Evolutionary conservation across 2,797 vertebrate species (phyloP).

Genomic region (Hipposideros larvatus): DNA sequence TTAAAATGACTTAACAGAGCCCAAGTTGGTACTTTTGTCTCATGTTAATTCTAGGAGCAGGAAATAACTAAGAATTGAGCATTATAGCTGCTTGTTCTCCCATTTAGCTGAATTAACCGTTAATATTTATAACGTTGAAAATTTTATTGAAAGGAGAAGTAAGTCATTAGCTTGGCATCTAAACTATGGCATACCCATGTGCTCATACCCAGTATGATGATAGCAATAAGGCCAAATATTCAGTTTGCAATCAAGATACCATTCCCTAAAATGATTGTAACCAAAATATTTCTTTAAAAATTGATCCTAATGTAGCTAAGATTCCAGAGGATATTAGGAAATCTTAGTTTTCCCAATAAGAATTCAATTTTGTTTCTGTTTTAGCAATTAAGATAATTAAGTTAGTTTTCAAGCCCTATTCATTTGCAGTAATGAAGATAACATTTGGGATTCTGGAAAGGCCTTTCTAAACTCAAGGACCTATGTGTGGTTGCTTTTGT

Average conservation of each 20-base stretch:
- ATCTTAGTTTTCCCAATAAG: conserved; percentile 56
- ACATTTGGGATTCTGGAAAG: conserved; percentile 19
- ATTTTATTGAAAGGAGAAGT: conserved; percentile 21
- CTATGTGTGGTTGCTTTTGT: conserved; percentile 34
- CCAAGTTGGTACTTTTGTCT: conserved; percentile 48
- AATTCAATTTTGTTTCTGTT: conserved; percentile 35
- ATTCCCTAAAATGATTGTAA: conserved; percentile 21
- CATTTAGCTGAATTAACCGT: conserved; percentile 57
- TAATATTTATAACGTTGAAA: conserved; percentile 39
- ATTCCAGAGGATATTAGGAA: conserved; percentile 27
- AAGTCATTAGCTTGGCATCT: neutral
- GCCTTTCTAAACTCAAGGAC: conserved; percentile 55
- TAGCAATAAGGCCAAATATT: neutral
- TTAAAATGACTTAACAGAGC: conserved; percentile 56
- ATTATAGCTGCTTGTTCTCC: conserved; percentile 30
- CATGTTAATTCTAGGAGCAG: conserved; percentile 51
- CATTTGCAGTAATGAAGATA: conserved; percentile 55
- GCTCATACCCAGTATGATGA: neutral
- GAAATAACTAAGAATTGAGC: conserved; percentile 67
- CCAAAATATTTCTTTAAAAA: conserved; percentile 46
- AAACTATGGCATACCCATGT: neutral
- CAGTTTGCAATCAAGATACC: neutral
- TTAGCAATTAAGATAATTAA: conserved; percentile 52
- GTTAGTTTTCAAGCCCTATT: conserved; percentile 50
- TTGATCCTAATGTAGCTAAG: conserved; percentile 25